Conservation (phyloP, 2,888 invertebrate genomes). For the Caenorhabditis sp. region DNA sequence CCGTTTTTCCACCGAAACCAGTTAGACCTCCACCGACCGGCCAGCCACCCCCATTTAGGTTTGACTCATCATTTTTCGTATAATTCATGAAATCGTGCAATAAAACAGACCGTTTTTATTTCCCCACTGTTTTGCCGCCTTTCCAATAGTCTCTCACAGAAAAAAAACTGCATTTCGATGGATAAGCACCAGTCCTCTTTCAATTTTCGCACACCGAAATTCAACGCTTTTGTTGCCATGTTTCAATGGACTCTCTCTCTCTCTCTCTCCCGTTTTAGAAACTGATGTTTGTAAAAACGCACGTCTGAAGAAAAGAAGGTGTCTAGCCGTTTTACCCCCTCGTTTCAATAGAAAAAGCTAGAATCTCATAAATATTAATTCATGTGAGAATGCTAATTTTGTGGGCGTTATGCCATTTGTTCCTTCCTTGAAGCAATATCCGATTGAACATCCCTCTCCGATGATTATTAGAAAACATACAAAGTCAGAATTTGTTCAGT, state of each 20-base stretch:
- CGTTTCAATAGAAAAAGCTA: slow-evolving; percentile 5
- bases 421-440: background rate
- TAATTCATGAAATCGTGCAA: slow-evolving; percentile 40
- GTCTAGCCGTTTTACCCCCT: background rate
- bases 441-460: background rate
- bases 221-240: background rate
- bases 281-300: slow-evolving; percentile 47
- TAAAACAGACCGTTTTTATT: slow-evolving; percentile 27
- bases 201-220: background rate
- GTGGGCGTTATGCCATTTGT: too few species aligned
- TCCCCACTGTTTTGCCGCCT: background rate
- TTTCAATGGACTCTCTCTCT: too few species aligned
- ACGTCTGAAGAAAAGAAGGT: slow-evolving; percentile 14
- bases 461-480: slow-evolving; percentile 5
- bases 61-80: slow-evolving; percentile 38
- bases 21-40: slow-evolving; percentile 10
- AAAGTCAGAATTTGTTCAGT: slow-evolving; percentile 35
- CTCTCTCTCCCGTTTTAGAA: slow-evolving; percentile 20
- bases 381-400: too few species aligned
- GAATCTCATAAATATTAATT: too few species aligned
- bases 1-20: slow-evolving; percentile 19
- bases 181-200: slow-evolving; percentile 21
- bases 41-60: slow-evolving; percentile 29
- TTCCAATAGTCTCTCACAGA: background rate
- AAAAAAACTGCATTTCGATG: slow-evolving; percentile 1